Percentiles rank a stretch among this genome's conserved stretches.
These are phyloP conservation scores for Volucella inflata DNA, from an alignment of 2,888 invertebrate species.

Conservation along the genomic window DNA sequence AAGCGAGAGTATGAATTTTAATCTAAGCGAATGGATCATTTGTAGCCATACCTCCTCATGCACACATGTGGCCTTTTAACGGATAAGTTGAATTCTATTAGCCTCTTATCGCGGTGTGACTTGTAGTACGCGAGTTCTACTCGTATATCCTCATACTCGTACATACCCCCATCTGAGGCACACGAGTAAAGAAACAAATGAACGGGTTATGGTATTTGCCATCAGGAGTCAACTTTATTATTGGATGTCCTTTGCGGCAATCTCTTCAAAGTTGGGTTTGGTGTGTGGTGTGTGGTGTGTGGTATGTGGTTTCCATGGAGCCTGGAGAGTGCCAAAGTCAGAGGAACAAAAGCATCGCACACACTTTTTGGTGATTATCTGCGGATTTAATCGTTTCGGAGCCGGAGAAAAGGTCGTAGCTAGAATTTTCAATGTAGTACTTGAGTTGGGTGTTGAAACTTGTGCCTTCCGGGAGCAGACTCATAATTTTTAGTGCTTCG, in stretches of 20 bases:
- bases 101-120: constrained; percentile 74
- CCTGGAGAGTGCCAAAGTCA: constrained; percentile 1
- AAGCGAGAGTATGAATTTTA: constrained; percentile 71
- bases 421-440: constrained; percentile 36
- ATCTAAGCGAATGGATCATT: constrained; percentile 76
- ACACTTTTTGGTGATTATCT: constrained; percentile 75
- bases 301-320: constrained; percentile 3
- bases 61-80: constrained; percentile 71
- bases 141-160: neutral
- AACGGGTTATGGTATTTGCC: constrained; percentile 75
- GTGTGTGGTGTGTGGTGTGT: constrained; percentile 27
- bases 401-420: constrained; percentile 66
- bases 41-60: constrained; percentile 49
- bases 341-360: constrained; percentile 67
- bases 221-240: constrained; percentile 75
- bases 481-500: constrained; percentile 63
- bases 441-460: constrained; percentile 69
- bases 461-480: constrained; percentile 69
- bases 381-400: constrained; percentile 72
- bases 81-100: constrained; percentile 76
- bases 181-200: constrained; percentile 47
- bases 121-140: constrained; percentile 62
- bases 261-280: constrained; percentile 42
- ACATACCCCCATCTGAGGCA: neutral
- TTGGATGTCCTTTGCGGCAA: constrained; percentile 74